Evolutionary conservation across 2,797 vertebrate species (phyloP).

Genomic region (Xerus rutilus): DNA sequence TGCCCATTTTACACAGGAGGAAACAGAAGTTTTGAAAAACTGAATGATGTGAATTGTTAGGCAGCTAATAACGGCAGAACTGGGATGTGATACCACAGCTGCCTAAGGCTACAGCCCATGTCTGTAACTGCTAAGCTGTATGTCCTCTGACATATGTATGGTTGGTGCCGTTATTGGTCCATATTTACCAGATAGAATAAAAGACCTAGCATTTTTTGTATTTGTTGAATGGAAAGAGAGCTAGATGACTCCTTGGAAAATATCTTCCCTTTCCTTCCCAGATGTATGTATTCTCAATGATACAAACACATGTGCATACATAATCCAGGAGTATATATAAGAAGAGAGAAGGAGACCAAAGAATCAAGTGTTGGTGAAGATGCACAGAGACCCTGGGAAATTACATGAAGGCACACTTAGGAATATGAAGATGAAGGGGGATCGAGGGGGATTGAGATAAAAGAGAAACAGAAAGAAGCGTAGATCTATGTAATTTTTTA

Average conservation of each 20-base stretch:
- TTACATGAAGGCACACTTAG: not conserved
- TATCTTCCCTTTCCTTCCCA: not conserved
- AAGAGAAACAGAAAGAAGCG: slow-evolving; percentile 21
- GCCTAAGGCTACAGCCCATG: not conserved
- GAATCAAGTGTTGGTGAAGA: not conserved
- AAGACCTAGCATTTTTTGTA: not conserved
- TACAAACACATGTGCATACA: not conserved
- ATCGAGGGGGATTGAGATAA: not conserved
- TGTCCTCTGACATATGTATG: not conserved
- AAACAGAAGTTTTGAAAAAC: slow-evolving; percentile 1
- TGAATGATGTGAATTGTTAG: not conserved
- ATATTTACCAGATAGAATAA: not conserved
- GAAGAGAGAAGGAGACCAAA: not conserved
- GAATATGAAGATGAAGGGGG: not conserved
- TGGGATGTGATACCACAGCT: not conserved
- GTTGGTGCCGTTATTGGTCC: not conserved
- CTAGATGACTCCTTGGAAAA: not conserved
- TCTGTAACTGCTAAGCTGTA: not conserved
- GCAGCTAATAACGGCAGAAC: not conserved
- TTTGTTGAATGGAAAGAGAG: not conserved
- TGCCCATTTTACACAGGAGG: not conserved
- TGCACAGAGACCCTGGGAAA: not conserved
- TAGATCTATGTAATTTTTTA: not conserved
- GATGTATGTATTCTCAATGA: not conserved
- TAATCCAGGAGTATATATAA: not conserved